Evolutionary conservation across 2,888 invertebrate genomes (phyloP).

Genomic region (Graphium colonna): DNA sequence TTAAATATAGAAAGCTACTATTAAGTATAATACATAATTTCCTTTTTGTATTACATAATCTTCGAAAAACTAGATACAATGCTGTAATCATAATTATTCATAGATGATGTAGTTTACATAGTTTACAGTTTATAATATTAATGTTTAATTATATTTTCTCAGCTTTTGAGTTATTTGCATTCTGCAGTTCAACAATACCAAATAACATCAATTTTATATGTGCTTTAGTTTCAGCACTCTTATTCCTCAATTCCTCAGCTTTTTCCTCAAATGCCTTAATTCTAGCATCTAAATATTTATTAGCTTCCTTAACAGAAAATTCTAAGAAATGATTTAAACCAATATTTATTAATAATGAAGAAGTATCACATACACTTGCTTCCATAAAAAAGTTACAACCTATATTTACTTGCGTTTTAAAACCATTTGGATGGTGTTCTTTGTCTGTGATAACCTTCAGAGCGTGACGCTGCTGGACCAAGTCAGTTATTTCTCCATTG

Average conservation of each 20-base stretch:
- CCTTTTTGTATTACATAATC: too few species aligned
- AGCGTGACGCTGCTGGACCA: conserved; percentile 85
- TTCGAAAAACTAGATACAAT: too few species aligned
- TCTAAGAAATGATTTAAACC: conserved; percentile 89
- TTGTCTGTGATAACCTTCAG: conserved; percentile 82
- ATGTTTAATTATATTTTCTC: too few species aligned
- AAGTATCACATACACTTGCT: conserved; percentile 84
- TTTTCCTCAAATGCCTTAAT: conserved; percentile 82
- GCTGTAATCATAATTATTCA: too few species aligned
- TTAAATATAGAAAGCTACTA: too few species aligned
- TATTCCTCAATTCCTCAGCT: conserved; percentile 81
- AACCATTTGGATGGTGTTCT: conserved; percentile 66
- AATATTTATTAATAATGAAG: conserved; percentile 84
- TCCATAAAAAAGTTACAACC: conserved; percentile 93
- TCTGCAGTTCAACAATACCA: conserved; percentile 82
- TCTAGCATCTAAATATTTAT: conserved; percentile 85
- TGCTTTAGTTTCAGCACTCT: conserved; percentile 86
- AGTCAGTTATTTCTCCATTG: conserved; percentile 85
- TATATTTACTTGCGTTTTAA: conserved; percentile 83
- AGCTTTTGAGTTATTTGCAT: conserved; percentile 21
- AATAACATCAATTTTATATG: conserved; percentile 89
- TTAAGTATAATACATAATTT: too few species aligned
- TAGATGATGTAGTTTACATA: too few species aligned
- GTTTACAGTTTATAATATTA: too few species aligned
- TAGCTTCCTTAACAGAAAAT: conserved; percentile 85